Percentiles rank a stretch among this genome's conserved stretches.
Conservation (phyloP, 2,797 vertebrate genomes). For the Pogoniulus pusillus region DNA sequence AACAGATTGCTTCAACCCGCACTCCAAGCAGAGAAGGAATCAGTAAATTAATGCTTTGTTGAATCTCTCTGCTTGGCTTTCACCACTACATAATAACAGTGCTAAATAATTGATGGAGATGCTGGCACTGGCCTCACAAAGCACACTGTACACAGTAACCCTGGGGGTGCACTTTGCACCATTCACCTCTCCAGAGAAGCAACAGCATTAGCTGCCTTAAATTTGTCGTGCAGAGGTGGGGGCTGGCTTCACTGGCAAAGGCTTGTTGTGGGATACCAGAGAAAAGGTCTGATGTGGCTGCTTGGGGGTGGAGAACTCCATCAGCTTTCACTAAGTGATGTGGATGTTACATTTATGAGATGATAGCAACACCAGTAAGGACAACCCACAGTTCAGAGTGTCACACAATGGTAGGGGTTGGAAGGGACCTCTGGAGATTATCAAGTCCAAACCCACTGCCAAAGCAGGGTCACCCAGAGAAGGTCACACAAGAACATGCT, state of each 20-base stretch:
- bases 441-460: no score
- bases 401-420: no score
- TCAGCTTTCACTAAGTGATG: not conserved
- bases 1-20: not conserved
- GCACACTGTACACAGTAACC: not conserved
- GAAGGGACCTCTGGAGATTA: no score
- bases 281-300: not conserved
- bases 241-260: not conserved
- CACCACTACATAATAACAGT: not conserved
- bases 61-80: not conserved
- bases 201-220: not conserved
- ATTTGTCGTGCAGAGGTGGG: not conserved
- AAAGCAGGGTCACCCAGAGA: no score
- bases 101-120: not conserved
- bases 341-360: not conserved
- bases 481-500: no score
- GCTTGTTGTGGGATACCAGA: not conserved
- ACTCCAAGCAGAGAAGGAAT: not conserved
- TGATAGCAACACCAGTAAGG: not conserved
- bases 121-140: not conserved
- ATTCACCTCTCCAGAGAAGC: not conserved
- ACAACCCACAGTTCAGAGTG: not conserved
- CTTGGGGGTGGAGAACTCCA: not conserved
- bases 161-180: not conserved
- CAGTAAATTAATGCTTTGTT: not conserved